Evolutionary conservation across 2,113 vertebrate species (phyloP).

Genomic region (Boulengeromyrus knoepffleri): DNA sequence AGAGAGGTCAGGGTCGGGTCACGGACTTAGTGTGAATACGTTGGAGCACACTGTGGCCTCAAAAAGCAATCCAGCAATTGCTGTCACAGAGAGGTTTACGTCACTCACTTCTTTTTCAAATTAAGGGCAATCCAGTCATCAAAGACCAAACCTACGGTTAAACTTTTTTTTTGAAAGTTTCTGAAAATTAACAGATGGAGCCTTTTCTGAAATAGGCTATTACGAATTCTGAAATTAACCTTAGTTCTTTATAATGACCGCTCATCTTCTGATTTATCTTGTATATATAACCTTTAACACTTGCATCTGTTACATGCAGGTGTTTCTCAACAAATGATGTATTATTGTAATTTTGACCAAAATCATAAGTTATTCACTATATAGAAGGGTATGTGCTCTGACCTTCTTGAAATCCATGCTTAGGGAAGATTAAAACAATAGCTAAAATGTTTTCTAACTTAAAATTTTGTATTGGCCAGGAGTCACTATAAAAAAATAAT

Average conservation of each 20-base stretch:
- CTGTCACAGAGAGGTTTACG: neutral
- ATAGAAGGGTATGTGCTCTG: neutral
- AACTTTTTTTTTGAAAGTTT: neutral
- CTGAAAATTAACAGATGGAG: neutral
- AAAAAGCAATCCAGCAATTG: neutral
- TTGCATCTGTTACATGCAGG: neutral
- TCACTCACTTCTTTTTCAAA: neutral
- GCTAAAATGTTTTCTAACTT: neutral
- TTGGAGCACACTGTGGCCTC: neutral
- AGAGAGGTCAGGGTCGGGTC: neutral
- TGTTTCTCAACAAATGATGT: neutral
- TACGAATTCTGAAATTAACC: neutral
- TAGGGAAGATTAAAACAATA: neutral
- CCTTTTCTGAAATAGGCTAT: neutral
- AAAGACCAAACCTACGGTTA: neutral
- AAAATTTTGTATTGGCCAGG: neutral
- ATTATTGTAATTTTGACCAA: neutral
- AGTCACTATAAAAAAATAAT: neutral
- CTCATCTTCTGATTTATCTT: constrained; percentile 3
- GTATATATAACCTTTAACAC: neutral
- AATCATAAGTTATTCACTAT: neutral
- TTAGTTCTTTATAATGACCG: neutral
- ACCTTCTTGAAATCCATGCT: neutral
- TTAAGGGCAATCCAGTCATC: neutral
- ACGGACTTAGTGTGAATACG: neutral